phyloP scores from a whole-genome alignment of 2,113 vertebrate genomes.

The Semnornis frantzii region DNA sequence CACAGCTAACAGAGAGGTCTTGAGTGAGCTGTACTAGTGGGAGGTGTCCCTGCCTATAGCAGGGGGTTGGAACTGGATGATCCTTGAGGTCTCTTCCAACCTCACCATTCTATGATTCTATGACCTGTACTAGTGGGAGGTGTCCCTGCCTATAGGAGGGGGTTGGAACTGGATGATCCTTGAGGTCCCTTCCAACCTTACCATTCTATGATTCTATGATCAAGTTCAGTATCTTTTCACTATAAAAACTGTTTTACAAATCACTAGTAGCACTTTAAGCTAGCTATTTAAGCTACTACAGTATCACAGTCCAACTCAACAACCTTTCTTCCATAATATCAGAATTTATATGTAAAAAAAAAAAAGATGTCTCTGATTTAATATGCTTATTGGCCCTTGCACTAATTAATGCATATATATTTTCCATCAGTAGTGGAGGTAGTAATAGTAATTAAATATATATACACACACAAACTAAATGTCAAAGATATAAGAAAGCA shows the following conservation, averaged over 20 bases:
- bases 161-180: too few relatives aligned
- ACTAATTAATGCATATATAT: conserved; percentile 62
- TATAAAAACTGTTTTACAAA: conserved; percentile 10
- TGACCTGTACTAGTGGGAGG: too few relatives aligned
- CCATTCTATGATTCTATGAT: too few relatives aligned
- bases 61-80: too few relatives aligned
- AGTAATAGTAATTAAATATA: conserved; percentile 52
- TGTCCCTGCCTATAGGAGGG: too few relatives aligned
- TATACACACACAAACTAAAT: conserved; percentile 23
- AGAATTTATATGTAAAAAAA: conserved; percentile 64
- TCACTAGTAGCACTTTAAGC: background rate
- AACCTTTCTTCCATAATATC: conserved; percentile 25
- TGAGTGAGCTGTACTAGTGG: too few relatives aligned
- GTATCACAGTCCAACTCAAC: background rate
- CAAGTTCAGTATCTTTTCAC: background rate
- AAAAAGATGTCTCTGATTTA: conserved; percentile 40
- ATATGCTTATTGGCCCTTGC: conserved; percentile 49
- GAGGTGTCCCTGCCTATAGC: too few relatives aligned
- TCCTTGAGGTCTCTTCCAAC: too few relatives aligned
- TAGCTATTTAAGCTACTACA: too few relatives aligned
- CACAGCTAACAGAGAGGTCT: background rate
- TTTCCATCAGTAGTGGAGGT: conserved; percentile 47
- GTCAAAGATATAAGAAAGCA: conserved; percentile 8
- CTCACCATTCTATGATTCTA: too few relatives aligned
- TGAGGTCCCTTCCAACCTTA: too few relatives aligned